phyloP scores from a whole-genome alignment of 2,113 vertebrate species.

The Tupaia tana region DNA sequence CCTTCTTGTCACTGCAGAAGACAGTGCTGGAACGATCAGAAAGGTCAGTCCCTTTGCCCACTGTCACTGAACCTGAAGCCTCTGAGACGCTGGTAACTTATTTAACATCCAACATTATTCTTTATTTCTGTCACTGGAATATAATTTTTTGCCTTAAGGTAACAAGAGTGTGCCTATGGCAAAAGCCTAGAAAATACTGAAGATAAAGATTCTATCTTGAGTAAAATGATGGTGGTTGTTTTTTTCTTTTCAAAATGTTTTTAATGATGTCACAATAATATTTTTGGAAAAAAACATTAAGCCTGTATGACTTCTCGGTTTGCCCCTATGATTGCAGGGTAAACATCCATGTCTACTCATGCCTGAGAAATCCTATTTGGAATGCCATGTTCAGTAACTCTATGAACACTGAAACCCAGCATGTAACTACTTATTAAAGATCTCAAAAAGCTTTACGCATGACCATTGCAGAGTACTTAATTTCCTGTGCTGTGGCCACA shows the following conservation, averaged over 20 bases:
- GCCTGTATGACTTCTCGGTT: neutral
- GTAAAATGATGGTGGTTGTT: neutral
- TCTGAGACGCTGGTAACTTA: neutral
- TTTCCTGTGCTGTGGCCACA: neutral
- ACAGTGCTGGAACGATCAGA: neutral
- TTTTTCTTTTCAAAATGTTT: neutral
- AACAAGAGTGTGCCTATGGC: neutral
- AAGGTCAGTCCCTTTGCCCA: neutral
- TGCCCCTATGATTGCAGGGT: neutral
- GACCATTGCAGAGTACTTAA: neutral
- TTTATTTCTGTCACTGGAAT: neutral
- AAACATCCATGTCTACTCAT: neutral
- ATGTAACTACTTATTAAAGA: neutral
- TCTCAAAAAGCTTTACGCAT: neutral
- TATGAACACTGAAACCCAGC: neutral
- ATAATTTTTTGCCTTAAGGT: neutral
- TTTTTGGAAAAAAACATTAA: neutral
- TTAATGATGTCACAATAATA: neutral
- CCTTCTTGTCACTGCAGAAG: neutral
- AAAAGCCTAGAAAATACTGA: neutral
- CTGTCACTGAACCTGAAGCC: neutral
- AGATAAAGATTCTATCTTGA: neutral
- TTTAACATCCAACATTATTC: neutral
- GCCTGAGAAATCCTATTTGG: neutral
- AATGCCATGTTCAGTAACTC: neutral